phyloP scores from a whole-genome alignment of 2,888 invertebrate genomes.

The Hirtodrosophila alboralis region DNA sequence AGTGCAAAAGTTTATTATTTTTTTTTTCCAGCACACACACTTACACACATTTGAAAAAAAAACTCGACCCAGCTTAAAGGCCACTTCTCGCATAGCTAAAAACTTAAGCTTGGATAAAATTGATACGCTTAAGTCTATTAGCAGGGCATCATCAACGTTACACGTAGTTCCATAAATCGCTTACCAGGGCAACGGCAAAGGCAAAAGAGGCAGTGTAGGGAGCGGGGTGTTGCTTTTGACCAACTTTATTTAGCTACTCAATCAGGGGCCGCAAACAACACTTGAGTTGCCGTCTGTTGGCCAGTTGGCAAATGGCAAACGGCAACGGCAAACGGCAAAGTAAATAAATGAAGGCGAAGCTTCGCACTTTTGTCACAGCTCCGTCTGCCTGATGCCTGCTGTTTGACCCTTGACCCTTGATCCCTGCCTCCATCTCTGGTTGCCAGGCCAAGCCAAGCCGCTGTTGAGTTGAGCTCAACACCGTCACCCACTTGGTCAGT shows the following conservation, averaged over 20 bases:
- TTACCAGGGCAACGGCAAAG: slow-evolving; percentile 14
- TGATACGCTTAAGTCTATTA: slow-evolving; percentile 60
- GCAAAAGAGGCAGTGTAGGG: too few species aligned
- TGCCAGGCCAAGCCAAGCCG: slow-evolving; percentile 1
- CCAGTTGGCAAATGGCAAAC: slow-evolving; percentile 50
- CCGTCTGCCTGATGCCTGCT: slow-evolving; percentile 2
- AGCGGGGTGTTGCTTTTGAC: slow-evolving; percentile 39
- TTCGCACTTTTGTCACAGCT: slow-evolving; percentile 66
- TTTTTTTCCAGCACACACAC: slow-evolving; percentile 24
- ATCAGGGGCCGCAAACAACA: slow-evolving; percentile 74
- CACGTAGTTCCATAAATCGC: slow-evolving; percentile 55
- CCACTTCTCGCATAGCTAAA: slow-evolving; percentile 26
- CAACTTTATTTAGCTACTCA: slow-evolving; percentile 76
- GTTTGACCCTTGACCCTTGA: background rate
- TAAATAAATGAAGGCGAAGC: slow-evolving; percentile 69
- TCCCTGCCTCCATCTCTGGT: too few species aligned
- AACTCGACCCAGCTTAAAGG: slow-evolving; percentile 6
- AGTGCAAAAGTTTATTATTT: too few species aligned
- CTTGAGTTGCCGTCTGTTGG: slow-evolving; percentile 54
- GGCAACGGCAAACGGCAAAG: slow-evolving; percentile 59
- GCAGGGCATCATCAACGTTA: slow-evolving; percentile 28
- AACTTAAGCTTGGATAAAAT: slow-evolving; percentile 34
- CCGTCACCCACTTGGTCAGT: slow-evolving; percentile 74
- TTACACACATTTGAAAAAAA: too few species aligned
- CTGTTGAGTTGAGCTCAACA: slow-evolving; percentile 26